phyloP scores from a whole-genome alignment of 2,888 invertebrate species.

The Euzophera pinguis region DNA sequence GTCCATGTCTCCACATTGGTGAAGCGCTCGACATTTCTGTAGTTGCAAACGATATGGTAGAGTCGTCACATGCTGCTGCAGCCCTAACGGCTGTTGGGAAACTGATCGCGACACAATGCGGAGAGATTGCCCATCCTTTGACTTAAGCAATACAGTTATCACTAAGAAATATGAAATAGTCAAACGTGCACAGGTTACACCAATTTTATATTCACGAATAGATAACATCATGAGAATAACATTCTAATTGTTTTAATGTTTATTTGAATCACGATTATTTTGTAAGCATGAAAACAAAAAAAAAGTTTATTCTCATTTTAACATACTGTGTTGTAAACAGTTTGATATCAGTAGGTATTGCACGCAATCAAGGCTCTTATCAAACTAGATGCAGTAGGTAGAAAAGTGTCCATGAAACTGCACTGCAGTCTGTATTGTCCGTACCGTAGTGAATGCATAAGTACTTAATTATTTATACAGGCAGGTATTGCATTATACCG shows the following conservation, averaged over 20 bases:
- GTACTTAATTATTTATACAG: neutral
- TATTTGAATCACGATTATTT: too few species aligned
- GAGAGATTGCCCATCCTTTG: neutral
- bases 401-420: neutral
- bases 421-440: neutral
- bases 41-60: neutral
- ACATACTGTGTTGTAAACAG: neutral
- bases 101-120: neutral
- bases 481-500: neutral
- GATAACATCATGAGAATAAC: neutral
- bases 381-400: neutral
- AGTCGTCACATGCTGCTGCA: neutral
- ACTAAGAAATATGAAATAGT: too few species aligned
- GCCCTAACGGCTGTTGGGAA: neutral
- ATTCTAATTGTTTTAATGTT: neutral
- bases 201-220: neutral
- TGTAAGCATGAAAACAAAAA: too few species aligned
- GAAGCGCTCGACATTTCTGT: neutral
- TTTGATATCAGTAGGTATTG: neutral
- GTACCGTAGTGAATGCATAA: neutral
- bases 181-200: neutral
- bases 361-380: neutral
- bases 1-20: neutral
- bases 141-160: neutral
- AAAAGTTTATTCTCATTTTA: too few species aligned